These are phyloP conservation scores for Callosobruchus maculatus DNA, from an alignment of 2,888 invertebrate genomes.

Conservation along the genomic window DNA sequence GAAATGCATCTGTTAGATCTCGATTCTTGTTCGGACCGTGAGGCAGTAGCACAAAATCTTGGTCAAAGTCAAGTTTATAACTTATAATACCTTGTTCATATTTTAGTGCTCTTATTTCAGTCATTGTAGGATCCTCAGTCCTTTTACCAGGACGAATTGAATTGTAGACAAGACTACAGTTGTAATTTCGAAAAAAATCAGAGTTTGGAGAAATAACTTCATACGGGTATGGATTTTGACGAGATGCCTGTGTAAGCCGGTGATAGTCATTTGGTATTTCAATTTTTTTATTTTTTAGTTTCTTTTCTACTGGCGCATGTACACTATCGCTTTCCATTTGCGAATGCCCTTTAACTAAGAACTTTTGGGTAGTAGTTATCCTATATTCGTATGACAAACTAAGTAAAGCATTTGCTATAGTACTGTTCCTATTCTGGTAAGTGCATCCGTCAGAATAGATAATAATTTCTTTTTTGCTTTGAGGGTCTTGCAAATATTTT, in stretches of 20 bases:
- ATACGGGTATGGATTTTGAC: constrained; percentile 15
- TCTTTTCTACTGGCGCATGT: constrained; percentile 21
- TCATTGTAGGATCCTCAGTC: constrained; percentile 15
- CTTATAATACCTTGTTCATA: constrained; percentile 11
- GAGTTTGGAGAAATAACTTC: constrained; percentile 9
- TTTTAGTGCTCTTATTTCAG: constrained; percentile 13
- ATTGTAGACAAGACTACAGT: constrained; percentile 7
- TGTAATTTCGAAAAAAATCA: constrained; percentile 12
- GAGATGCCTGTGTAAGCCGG: constrained; percentile 13
- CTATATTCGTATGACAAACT: not conserved
- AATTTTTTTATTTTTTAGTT: constrained; percentile 18
- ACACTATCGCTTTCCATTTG: constrained; percentile 26
- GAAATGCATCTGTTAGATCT: not conserved
- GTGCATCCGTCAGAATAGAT: too few species aligned
- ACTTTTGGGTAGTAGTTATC: constrained; percentile 17
- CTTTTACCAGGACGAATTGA: constrained; percentile 16
- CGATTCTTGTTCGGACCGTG: not conserved
- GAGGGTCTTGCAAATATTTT: not conserved
- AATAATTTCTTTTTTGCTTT: not conserved
- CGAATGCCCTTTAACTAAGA: constrained; percentile 21
- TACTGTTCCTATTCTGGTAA: too few species aligned
- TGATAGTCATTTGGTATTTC: constrained; percentile 20
- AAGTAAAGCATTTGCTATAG: too few species aligned
- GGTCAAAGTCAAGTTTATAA: constrained; percentile 9
- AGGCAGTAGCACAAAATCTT: constrained; percentile 5